Evolutionary conservation across 92 coral and sea anemone species (phyloP), one percentile per base, ranked within the genome.

Genomic region (Micromussa lordhowensis): DNA sequence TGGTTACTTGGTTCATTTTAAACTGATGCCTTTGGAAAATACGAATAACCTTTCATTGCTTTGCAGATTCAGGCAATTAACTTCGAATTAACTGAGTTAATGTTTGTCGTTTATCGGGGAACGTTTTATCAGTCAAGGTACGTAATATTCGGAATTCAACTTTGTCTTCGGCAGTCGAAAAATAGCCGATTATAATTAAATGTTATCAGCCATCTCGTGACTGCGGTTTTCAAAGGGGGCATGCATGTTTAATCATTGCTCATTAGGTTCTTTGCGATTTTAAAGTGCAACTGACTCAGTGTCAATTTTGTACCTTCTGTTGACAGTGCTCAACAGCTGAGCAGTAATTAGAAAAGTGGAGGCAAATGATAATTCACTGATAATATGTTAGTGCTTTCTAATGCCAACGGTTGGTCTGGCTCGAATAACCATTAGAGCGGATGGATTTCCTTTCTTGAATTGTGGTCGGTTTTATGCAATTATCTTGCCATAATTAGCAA

Each of bases 261-360:
- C 78, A 7, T 73, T 73, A 38, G 21, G 40, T 73, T 36, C 49
- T 73, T 73, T 73, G 34, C 49, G 36, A 36, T 35, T 44, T 7
- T 73, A 36, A 73, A 73, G 38, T 35, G 49, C 2, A 73, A 36
- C 78, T 73, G n/a, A n/a, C n/a, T n/a, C n/a, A n/a, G n/a, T n/a
- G 53, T 73, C 29, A 73, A 73, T 73, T 21, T 5, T 73, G 26
- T 35, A 53, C 38, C 78, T 38, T 71, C 34, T 71, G 49, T 31
- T 73, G 78, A 36, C 78, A 36, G 29, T 73, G 51, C 1, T 34
- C 44, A 26, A 2, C 49, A 35, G 38, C 28, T 19, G 53, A 18
- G 36, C 32, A 34, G 78, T 72, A 34, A 73, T 73, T 73, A 73
- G 26, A 36, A 36, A 73, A 73, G 78, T 18, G n/a, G 38, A 73